Conservation (phyloP, 2,113 vertebrate species). For the Nycticorax nycticorax region DNA sequence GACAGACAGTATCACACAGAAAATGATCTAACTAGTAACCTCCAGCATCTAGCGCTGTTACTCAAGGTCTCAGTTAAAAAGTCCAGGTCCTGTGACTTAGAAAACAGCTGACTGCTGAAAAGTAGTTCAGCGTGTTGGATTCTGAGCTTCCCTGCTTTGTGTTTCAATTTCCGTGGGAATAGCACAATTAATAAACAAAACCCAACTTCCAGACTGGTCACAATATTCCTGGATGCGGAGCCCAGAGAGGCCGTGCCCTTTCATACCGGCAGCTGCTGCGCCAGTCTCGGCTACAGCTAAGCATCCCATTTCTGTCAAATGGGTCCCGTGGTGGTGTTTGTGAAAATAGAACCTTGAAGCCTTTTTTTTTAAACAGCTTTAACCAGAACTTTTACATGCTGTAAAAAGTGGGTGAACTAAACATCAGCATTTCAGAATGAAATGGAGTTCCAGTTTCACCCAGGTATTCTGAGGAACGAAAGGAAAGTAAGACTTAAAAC, state of each 20-base stretch:
- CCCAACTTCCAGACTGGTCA: background rate
- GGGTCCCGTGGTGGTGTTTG: no score
- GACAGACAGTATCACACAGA: background rate
- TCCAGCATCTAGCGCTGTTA: background rate
- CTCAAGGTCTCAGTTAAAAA: background rate
- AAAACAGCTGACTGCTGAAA: background rate
- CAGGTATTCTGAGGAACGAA: background rate
- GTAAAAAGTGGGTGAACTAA: background rate
- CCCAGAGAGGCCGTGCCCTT: no score
- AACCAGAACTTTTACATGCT: background rate
- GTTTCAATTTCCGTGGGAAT: background rate
- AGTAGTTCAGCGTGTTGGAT: background rate
- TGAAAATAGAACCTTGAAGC: background rate
- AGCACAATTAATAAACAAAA: background rate
- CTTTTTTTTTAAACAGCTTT: no score
- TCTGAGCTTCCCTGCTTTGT: background rate
- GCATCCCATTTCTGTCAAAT: background rate
- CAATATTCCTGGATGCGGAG: background rate
- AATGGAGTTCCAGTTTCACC: background rate
- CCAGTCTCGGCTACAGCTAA: background rate
- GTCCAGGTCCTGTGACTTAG: background rate
- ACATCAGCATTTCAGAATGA: background rate
- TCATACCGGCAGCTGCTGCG: accelerated
- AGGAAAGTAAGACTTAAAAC: background rate
- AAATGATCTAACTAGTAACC: background rate